Evolutionary conservation across 2,888 invertebrate genomes (phyloP).

Genomic region (Mactromeris polynyma): DNA sequence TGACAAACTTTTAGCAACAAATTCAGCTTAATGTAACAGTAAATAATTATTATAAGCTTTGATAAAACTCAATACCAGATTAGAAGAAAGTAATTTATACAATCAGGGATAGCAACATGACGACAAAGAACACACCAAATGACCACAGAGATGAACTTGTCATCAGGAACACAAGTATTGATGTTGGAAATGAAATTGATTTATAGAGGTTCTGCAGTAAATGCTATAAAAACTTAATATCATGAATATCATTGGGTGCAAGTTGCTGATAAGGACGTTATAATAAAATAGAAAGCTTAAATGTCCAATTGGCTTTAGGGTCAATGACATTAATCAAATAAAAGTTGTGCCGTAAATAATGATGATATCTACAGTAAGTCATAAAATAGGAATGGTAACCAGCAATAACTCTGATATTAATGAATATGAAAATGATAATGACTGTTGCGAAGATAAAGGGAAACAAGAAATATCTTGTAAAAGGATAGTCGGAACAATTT

Average conservation of each 20-base stretch:
- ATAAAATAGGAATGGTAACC: neutral
- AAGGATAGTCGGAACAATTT: too few species aligned
- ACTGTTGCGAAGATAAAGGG: neutral
- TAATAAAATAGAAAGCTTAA: neutral
- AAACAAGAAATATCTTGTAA: too few species aligned
- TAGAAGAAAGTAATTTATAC: neutral
- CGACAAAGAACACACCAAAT: neutral
- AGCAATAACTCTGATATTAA: too few species aligned
- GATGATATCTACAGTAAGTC: neutral
- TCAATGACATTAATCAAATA: neutral
- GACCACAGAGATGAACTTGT: neutral
- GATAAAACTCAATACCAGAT: too few species aligned
- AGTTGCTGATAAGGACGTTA: neutral
- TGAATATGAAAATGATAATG: neutral
- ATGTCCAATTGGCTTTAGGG: neutral
- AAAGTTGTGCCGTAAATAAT: neutral
- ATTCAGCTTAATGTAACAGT: too few species aligned
- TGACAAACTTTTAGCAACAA: too few species aligned
- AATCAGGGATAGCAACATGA: neutral
- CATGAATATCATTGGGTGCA: neutral
- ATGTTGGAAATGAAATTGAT: slow-evolving; percentile 4
- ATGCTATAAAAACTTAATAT: neutral
- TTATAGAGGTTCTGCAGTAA: neutral
- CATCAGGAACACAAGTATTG: neutral
- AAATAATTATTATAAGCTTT: too few species aligned